Percentiles rank a stretch among this genome's conserved stretches.
These are phyloP conservation scores for Trachops cirrhosus DNA, from an alignment of 2,797 vertebrate genomes.

Conservation along the genomic window DNA sequence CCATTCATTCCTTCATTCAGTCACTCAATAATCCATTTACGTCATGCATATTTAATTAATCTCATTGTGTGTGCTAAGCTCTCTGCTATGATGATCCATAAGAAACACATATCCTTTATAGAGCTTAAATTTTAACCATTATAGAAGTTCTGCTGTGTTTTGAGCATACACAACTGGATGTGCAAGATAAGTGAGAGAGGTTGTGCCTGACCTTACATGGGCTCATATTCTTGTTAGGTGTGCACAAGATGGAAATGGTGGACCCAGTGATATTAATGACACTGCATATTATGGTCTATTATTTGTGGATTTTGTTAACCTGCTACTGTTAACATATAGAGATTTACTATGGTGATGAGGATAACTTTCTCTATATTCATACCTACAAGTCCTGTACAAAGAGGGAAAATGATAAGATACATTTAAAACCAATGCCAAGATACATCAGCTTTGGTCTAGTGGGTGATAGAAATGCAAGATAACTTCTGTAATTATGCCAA, in stretches of 20 bases:
- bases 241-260: background rate
- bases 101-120: background rate
- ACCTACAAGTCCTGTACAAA: background rate
- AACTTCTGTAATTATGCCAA: background rate
- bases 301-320: background rate
- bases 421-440: background rate
- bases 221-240: background rate
- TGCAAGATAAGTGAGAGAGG: background rate
- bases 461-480: background rate
- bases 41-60: background rate
- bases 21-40: background rate
- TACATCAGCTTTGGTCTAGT: background rate
- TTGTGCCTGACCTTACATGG: background rate
- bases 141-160: background rate
- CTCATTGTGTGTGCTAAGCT: background rate
- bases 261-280: background rate
- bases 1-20: background rate
- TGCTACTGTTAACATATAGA: background rate
- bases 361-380: background rate
- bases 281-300: background rate
- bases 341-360: background rate
- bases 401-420: background rate
- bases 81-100: background rate
- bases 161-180: background rate
- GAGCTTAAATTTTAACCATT: background rate